phyloP scores from a whole-genome alignment of 2,113 vertebrate genomes.

The Cololabis saira region DNA sequence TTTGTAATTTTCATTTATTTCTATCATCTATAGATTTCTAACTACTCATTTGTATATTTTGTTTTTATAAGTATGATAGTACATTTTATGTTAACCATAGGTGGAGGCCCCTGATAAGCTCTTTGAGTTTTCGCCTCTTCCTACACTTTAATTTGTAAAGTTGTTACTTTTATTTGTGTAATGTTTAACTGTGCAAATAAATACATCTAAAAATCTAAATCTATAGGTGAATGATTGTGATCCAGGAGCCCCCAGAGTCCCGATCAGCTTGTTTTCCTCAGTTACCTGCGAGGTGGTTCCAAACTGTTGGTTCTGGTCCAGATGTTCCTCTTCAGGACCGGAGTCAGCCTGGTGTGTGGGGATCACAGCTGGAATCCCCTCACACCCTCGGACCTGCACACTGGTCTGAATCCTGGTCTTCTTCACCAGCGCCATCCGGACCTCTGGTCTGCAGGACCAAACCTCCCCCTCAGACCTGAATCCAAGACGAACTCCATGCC shows the following conservation, averaged over 20 bases:
- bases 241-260: background rate
- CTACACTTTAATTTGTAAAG: too few species aligned
- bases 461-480: background rate
- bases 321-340: background rate
- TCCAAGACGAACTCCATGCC: background rate
- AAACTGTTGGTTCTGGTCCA: background rate
- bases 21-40: too few species aligned
- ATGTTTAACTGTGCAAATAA: too few species aligned
- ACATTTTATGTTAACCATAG: too few species aligned
- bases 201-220: too few species aligned
- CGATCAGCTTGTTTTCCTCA: background rate
- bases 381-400: background rate
- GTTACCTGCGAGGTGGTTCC: constrained; percentile 23
- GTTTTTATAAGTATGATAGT: too few species aligned
- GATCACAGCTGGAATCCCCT: background rate
- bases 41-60: too few species aligned
- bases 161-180: too few species aligned
- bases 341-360: background rate
- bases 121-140: too few species aligned
- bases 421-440: constrained; percentile 31
- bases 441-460: constrained; percentile 21
- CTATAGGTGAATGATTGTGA: background rate
- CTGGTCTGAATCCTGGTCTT: constrained; percentile 15
- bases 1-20: too few species aligned
- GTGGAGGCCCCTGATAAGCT: too few species aligned